Percentiles rank a stretch among this genome's conserved stretches.
These are phyloP conservation scores for Pangasius krempfi DNA, from an alignment of 2,797 vertebrate species.

Conservation along the genomic window DNA sequence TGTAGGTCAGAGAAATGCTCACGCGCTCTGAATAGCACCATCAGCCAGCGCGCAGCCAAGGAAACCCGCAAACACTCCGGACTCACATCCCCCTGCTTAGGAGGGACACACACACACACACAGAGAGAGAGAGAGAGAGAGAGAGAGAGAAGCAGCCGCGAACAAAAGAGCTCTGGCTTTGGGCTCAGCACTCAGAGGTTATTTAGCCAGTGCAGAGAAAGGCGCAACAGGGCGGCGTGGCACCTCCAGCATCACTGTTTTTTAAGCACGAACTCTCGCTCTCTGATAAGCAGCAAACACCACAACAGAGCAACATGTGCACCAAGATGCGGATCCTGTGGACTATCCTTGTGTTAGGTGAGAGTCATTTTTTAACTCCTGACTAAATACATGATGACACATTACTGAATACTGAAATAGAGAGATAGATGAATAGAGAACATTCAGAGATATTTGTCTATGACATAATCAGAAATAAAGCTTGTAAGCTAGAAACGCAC, in stretches of 20 bases:
- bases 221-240: slow-evolving; percentile 60
- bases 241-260: slow-evolving; percentile 18
- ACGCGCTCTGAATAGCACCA: slow-evolving; percentile 14
- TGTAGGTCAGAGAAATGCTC: slow-evolving; percentile 9
- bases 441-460: neutral
- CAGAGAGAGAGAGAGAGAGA: slow-evolving; percentile 53
- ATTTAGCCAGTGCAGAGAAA: slow-evolving; percentile 59
- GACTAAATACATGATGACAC: neutral
- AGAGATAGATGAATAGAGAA: neutral
- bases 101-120: slow-evolving; percentile 51
- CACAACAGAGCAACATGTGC: slow-evolving; percentile 53
- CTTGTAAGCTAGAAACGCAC: neutral
- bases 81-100: slow-evolving; percentile 59
- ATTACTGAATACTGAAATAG: neutral
- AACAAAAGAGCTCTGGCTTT: slow-evolving; percentile 15
- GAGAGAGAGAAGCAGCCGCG: slow-evolving; percentile 59
- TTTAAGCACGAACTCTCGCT: neutral
- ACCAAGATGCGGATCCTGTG: slow-evolving; percentile 61
- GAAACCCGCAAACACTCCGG: slow-evolving; percentile 70
- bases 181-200: slow-evolving; percentile 9
- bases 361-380: slow-evolving; percentile 61
- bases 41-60: slow-evolving; percentile 67
- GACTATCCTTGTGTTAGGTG: slow-evolving; percentile 68
- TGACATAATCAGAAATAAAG: neutral
- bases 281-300: slow-evolving; percentile 44